phyloP scores from a whole-genome alignment of 2,113 vertebrate genomes.

The Rhabdornis inornatus region DNA sequence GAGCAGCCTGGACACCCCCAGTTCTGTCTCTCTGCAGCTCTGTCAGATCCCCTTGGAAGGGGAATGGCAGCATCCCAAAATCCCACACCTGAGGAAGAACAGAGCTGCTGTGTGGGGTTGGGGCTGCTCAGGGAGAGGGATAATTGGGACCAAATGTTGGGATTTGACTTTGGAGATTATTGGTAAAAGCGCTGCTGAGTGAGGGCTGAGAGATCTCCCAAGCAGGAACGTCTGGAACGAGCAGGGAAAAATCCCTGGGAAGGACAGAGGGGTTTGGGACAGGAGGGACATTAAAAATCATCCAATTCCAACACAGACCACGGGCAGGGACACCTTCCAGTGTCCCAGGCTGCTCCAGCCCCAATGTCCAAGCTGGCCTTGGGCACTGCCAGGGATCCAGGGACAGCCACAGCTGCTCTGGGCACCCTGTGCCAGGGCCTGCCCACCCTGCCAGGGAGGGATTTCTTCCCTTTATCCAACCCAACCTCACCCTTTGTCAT shows the following conservation, averaged over 20 bases:
- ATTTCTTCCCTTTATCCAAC: rapidly evolving
- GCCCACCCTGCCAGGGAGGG: background rate
- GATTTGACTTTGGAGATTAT: background rate
- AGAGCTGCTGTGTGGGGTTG: background rate
- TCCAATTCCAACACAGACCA: background rate
- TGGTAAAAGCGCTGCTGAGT: background rate
- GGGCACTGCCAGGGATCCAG: background rate
- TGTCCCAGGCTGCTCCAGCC: background rate
- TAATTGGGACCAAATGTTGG: background rate
- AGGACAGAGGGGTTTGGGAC: background rate
- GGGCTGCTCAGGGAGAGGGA: background rate
- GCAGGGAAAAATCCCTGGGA: background rate
- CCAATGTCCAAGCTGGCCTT: background rate
- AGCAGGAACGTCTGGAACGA: background rate
- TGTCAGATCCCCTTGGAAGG: background rate
- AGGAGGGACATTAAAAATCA: background rate
- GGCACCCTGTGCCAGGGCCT: background rate
- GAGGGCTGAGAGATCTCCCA: background rate
- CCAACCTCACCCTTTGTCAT: rapidly evolving
- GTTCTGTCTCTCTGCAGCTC: rapidly evolving
- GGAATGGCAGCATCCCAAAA: background rate
- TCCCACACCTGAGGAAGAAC: background rate
- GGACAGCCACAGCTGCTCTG: background rate
- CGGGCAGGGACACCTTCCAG: background rate
- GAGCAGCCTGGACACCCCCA: background rate